A percentile compares a stretch with the other conserved stretches of the same genome.
Evolutionary conservation across 2,113 vertebrate species (phyloP).

Genomic region (Silurus glanis): DNA sequence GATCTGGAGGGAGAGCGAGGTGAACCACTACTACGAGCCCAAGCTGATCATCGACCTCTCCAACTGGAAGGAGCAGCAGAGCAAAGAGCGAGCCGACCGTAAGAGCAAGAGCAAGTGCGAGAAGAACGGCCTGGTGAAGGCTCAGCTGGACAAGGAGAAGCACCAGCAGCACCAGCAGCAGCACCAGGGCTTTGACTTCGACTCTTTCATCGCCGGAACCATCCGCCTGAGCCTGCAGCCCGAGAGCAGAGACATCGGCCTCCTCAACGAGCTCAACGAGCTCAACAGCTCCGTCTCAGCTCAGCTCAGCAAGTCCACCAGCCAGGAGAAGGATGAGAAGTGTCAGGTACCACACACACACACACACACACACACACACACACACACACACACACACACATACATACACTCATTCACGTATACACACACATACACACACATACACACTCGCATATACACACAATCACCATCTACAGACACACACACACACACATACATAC

Average conservation of each 20-base stretch:
- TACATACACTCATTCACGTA: too few species aligned
- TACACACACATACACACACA: too few species aligned
- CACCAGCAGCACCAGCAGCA: constrained; percentile 86
- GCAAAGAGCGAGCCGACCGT: constrained; percentile 91
- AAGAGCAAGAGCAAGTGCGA: constrained; percentile 98
- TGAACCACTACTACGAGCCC: constrained; percentile 99
- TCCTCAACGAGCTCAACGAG: constrained; percentile 95
- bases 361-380: too few species aligned
- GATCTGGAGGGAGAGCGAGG: constrained; percentile 96
- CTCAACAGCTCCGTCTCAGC: constrained; percentile 89
- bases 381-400: too few species aligned
- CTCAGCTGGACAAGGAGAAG: constrained; percentile 88
- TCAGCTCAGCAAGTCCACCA: constrained; percentile 89
- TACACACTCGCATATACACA: too few species aligned
- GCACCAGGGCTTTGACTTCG: constrained; percentile 92
- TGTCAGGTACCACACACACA: constrained; percentile 69
- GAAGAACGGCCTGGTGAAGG: constrained; percentile 96
- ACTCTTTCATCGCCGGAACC: constrained; percentile 97
- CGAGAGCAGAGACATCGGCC: constrained; percentile 82
- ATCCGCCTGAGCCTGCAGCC: constrained; percentile 94
- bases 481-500: too few species aligned
- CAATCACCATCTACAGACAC: too few species aligned
- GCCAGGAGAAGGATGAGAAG: constrained; percentile 95
- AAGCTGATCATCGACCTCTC: constrained; percentile 99
- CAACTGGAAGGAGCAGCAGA: constrained; percentile 99